A percentile compares a stretch with the other conserved stretches of the same genome.
Conservation (phyloP, 2,797 vertebrate species). For the Eospalax fontanierii region DNA sequence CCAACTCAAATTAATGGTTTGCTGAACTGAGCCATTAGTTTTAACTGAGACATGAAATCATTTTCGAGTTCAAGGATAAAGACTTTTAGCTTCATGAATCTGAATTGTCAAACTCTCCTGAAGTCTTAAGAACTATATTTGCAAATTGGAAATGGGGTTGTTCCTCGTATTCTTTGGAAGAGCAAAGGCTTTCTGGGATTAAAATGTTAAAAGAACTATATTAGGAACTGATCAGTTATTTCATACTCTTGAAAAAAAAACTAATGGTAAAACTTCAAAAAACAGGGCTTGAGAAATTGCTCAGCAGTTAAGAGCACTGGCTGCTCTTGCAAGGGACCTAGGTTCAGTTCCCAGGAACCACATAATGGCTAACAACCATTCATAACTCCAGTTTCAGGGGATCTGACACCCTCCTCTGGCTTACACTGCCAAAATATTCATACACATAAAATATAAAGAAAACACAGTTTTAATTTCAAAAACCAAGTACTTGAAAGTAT, state of each 20-base stretch:
- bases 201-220: constrained; percentile 55
- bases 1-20: constrained; percentile 35
- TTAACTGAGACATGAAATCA: neutral
- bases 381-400: too few relatives aligned
- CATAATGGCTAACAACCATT: too few relatives aligned
- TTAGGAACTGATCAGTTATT: neutral
- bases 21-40: constrained; percentile 4
- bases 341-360: too few relatives aligned
- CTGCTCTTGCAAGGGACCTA: too few relatives aligned
- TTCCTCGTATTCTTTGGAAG: constrained; percentile 46
- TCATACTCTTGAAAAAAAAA: constrained; percentile 55
- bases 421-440: too few relatives aligned
- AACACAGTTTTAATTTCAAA: neutral
- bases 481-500: neutral
- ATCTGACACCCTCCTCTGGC: too few relatives aligned
- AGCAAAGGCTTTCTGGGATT: constrained; percentile 47
- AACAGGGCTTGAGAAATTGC: too few relatives aligned
- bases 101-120: neutral
- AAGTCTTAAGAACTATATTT: constrained; percentile 33
- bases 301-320: too few relatives aligned
- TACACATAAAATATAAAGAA: too few relatives aligned
- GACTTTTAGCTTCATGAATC: neutral
- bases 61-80: constrained; percentile 18
- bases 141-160: neutral
- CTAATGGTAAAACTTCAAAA: neutral